Base-by-base conservation (phyloP, 2,888 invertebrate genomes). In the Pterobdella sp. region DNA sequence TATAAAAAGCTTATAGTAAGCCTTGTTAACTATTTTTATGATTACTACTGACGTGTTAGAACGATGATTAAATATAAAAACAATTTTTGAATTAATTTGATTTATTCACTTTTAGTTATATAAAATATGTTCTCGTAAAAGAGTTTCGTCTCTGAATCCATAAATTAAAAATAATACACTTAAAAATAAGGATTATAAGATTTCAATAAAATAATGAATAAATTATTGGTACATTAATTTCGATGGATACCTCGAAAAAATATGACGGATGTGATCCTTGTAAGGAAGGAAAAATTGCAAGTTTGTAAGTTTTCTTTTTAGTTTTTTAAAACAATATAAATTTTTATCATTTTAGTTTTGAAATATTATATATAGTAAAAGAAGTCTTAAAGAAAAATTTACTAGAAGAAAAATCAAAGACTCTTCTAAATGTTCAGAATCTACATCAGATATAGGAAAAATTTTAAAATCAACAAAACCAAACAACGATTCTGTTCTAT, bases 391-490 rank as follows among this genome's bases (percentile, higher is more conserved):
- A 42, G 42, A 42, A 42, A 7, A 18, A 7, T 42, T 42, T 42
- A 14, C 42, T 7, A 42, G 18, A 18, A 7, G 42, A 42, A 7
- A 42, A 42, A 42, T n/a, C n/a, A n/a, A 42, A 42, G 42, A 18
- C 10, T 42, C 42, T 42, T 14, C 10, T 14, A 18, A 18, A 42
- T 56, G 4, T 22, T 56, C 26, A 56, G 26, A 56, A 56, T 56
- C 60, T 14, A n/a, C 18, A 18, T 3, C 26, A 26, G n/a, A 56
- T 22, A 56, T 22, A 26, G 7, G 26, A 56, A 14, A 7, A 42
- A 34, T 14, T n/a, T 35, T 18, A 34, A 73, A 73, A 52, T 37
- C 37, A 0, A 37, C 52, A 31, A 67, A 73, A 32, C 68, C 68
- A 32, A 22, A 66, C 18, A 14, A 68, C 31, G 60, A 68, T 22